A percentile compares a stretch with the other conserved stretches of the same genome.
Conservation (phyloP, 2,797 vertebrate genomes). For the Smutsia temminckii region DNA sequence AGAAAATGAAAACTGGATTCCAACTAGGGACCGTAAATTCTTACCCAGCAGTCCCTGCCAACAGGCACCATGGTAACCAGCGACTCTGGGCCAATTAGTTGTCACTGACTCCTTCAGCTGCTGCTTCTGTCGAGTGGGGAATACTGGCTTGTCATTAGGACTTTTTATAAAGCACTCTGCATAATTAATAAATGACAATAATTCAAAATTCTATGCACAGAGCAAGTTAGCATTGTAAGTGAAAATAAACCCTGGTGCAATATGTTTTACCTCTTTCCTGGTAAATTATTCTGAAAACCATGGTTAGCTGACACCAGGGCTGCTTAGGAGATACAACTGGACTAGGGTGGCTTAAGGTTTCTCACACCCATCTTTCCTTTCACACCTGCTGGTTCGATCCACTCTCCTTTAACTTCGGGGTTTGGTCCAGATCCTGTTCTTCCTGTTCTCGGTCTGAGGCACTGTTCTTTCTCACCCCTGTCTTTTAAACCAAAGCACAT, state of each 20-base stretch:
- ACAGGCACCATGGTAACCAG: not conserved
- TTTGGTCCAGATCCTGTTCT: not conserved
- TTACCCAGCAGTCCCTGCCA: not conserved
- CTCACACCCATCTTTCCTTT: not conserved
- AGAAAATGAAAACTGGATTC: slow-evolving; percentile 27
- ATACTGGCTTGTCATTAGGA: not conserved
- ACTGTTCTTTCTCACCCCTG: not conserved
- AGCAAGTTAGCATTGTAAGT: not conserved
- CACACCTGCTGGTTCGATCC: not conserved
- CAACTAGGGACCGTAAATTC: not conserved
- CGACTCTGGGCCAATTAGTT: not conserved
- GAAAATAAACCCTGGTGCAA: not conserved
- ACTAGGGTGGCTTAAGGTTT: not conserved
- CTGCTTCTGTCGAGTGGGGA: not conserved
- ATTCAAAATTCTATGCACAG: not conserved
- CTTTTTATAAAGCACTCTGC: not conserved
- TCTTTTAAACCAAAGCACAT: not conserved
- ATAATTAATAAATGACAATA: not conserved
- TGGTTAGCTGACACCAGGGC: not conserved
- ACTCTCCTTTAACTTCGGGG: not conserved
- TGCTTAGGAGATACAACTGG: not conserved
- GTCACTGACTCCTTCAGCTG: not conserved
- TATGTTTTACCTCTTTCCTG: not conserved
- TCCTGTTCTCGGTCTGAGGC: not conserved
- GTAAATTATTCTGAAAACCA: not conserved